phyloP scores from a whole-genome alignment of 2,888 invertebrate species.

The Nemotelus nigrinus region DNA sequence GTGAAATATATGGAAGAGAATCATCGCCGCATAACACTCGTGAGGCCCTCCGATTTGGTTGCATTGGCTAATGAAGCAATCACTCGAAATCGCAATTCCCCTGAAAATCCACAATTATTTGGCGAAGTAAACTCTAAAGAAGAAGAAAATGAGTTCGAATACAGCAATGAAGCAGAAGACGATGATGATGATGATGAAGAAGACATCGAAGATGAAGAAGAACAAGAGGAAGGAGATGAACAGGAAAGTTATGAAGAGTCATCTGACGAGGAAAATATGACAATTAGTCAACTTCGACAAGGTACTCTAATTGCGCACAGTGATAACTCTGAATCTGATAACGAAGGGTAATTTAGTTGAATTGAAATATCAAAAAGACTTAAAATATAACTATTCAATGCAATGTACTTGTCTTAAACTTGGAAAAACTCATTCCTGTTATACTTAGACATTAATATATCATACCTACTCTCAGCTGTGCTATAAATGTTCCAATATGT shows the following conservation, averaged over 20 bases:
- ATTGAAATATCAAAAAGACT: background rate
- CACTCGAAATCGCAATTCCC: slow-evolving; percentile 45
- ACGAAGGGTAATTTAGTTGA: background rate
- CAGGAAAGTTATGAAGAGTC: slow-evolving; percentile 47
- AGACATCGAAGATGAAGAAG: slow-evolving; percentile 49
- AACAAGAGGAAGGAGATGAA: slow-evolving; percentile 50
- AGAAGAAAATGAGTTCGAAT: slow-evolving; percentile 18
- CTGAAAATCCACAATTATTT: slow-evolving; percentile 37
- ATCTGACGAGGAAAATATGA: slow-evolving; percentile 45
- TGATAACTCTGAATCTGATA: slow-evolving; percentile 10
- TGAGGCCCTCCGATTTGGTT: slow-evolving; percentile 52
- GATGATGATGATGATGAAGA: slow-evolving; percentile 50
- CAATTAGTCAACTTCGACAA: background rate
- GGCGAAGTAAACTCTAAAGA: background rate
- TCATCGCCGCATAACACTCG: slow-evolving; percentile 58
- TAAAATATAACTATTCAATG: slow-evolving; percentile 4
- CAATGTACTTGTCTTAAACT: background rate
- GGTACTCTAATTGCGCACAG: background rate
- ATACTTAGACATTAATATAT: slow-evolving; percentile 2
- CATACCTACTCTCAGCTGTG: background rate
- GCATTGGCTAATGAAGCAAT: slow-evolving; percentile 40
- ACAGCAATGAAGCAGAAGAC: slow-evolving; percentile 45
- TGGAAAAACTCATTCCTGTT: slow-evolving; percentile 4
- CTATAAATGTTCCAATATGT: slow-evolving; percentile 15
- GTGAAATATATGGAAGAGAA: slow-evolving; percentile 58